These are phyloP conservation scores for Sisyra terminalis DNA, from an alignment of 2,888 invertebrate species.

Conservation along the genomic window DNA sequence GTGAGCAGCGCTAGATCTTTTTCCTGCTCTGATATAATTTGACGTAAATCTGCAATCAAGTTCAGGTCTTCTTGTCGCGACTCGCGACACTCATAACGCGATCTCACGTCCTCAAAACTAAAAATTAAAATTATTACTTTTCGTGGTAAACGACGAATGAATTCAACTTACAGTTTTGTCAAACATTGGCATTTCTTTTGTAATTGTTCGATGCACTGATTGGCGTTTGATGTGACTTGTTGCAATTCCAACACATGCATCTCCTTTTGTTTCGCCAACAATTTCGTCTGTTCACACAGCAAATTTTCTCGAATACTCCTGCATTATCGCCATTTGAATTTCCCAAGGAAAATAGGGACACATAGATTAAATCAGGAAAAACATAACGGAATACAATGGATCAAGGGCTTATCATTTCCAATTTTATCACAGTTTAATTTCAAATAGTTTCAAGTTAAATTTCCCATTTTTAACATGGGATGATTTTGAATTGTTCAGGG, in stretches of 20 bases:
- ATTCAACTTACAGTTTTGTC: conserved; percentile 39
- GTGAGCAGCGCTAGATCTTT: conserved; percentile 36
- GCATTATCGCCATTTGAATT: too few relatives aligned
- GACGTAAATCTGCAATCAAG: conserved; percentile 33
- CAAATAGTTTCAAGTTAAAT: neutral
- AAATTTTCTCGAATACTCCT: conserved; percentile 28
- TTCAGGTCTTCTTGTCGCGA: conserved; percentile 36
- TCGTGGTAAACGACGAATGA: neutral
- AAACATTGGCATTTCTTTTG: conserved; percentile 42
- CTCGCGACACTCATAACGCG: conserved; percentile 34
- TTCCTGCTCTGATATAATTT: conserved; percentile 38
- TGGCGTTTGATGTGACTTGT: conserved; percentile 31
- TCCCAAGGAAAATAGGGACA: conserved; percentile 15
- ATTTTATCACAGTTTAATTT: neutral
- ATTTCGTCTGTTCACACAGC: conserved; percentile 18
- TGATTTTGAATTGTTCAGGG: too few relatives aligned
- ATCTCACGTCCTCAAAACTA: conserved; percentile 39
- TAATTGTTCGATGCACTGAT: conserved; percentile 37
- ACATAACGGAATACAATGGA: neutral
- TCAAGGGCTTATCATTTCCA: neutral
- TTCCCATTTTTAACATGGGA: too few relatives aligned
- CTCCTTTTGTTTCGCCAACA: conserved; percentile 21
- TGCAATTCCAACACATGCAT: conserved; percentile 22
- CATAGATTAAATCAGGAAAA: conserved; percentile 2
- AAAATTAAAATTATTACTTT: conserved; percentile 7